Evolutionary conservation across 2,888 invertebrate species (phyloP).

Genomic region (Trachelus stipa): DNA sequence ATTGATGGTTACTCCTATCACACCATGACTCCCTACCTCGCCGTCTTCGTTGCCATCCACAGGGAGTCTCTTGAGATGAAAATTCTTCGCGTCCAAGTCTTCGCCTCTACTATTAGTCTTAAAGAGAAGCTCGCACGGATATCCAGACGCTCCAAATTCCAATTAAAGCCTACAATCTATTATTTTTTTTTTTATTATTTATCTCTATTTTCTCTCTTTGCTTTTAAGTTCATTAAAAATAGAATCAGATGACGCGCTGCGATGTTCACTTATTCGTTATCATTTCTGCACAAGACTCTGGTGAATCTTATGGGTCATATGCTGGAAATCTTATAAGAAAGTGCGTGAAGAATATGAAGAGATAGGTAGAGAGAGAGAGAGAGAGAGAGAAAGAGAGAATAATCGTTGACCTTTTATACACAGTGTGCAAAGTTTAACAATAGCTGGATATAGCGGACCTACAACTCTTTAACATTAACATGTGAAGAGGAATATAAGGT

Average conservation of each 20-base stretch:
- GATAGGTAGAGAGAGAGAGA: background rate
- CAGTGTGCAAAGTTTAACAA: slow-evolving; percentile 11
- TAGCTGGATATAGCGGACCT: slow-evolving; percentile 42
- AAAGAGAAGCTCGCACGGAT: background rate
- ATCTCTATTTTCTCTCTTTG: background rate
- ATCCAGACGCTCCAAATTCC: background rate
- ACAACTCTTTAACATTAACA: slow-evolving; percentile 22
- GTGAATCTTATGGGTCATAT: background rate
- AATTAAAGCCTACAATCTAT: background rate
- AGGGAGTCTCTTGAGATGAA: background rate
- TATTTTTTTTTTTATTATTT: background rate
- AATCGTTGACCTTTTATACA: slow-evolving; percentile 1
- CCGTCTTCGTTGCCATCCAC: background rate
- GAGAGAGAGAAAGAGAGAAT: background rate
- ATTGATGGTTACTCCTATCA: background rate
- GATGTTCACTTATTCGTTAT: too few species aligned
- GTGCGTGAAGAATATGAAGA: background rate
- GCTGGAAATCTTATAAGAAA: background rate
- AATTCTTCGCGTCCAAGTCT: background rate
- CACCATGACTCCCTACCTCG: background rate
- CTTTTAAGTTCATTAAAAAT: background rate
- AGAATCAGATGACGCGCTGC: too few species aligned
- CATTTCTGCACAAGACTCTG: background rate
- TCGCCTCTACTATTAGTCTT: background rate
- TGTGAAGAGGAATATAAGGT: background rate